Evolutionary conservation across 1,140 invertebrate species (phyloP).

Genomic region (Drosophila bipectinata): DNA sequence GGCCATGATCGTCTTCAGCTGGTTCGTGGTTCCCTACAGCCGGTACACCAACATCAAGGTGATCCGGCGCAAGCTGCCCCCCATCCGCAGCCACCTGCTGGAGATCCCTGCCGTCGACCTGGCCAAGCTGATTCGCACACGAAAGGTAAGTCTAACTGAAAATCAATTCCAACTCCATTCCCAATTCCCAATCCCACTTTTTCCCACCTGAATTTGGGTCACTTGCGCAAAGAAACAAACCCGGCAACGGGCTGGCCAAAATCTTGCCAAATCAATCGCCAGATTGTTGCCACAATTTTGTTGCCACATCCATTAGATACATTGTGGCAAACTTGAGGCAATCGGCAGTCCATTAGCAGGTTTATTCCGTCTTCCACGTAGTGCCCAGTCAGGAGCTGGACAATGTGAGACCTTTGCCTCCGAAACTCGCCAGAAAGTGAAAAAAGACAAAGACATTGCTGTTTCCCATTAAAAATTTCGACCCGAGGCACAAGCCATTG

Average conservation of each 20-base stretch:
- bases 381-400: slow-evolving; percentile 14
- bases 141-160: slow-evolving; percentile 85
- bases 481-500: slow-evolving; percentile 12
- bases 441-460: slow-evolving; percentile 24
- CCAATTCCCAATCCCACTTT: not conserved
- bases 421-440: slow-evolving; percentile 12
- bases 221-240: slow-evolving; percentile 49
- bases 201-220: slow-evolving; percentile 28
- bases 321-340: slow-evolving; percentile 55
- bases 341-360: slow-evolving; percentile 6
- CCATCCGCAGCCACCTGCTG: slow-evolving; percentile 86
- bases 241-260: slow-evolving; percentile 31
- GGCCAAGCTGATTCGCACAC: slow-evolving; percentile 86
- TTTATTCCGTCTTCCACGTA: not conserved
- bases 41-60: slow-evolving; percentile 87
- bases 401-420: slow-evolving; percentile 34
- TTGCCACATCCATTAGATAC: slow-evolving; percentile 66
- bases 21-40: slow-evolving; percentile 83
- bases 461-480: slow-evolving; percentile 6
- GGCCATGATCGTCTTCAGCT: slow-evolving; percentile 84
- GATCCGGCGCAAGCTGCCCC: slow-evolving; percentile 86
- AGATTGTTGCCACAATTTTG: slow-evolving; percentile 31
- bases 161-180: slow-evolving; percentile 7
- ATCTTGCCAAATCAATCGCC: slow-evolving; percentile 67
- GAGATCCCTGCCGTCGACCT: slow-evolving; percentile 86